Base-by-base conservation (phyloP, 2,888 invertebrate species). In the Agrochola circellaris region DNA sequence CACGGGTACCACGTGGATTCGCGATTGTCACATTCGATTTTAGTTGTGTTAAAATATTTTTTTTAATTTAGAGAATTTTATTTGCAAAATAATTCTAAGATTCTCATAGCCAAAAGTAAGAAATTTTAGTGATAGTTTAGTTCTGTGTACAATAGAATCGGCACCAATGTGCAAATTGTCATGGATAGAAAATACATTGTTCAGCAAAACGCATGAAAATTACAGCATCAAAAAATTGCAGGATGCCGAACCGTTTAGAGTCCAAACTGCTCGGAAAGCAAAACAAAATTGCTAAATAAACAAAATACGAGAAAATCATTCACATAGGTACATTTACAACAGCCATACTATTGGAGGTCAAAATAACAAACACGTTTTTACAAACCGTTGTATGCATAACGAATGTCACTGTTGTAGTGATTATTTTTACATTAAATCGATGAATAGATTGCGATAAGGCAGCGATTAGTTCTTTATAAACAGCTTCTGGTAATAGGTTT, bases 341-440 rank as follows among this genome's bases (percentile, higher is more conserved):
- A 34, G 17, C 15, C 15, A 67, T 54, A 77, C n/a, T 23, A 38
- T 34, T 42, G 48, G 62, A 87, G 79, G 75, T 71, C 42, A 75
- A 67, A 79, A 65, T 77, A 73, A 78, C 70, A 76, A 54, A 58
- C 58, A 15, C 4, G 26, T 74, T 73, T 72, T 30, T 42, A 81
- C 48, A 38, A 67, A 66, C 69, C 56, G 60, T 79, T 77, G 45
- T 66, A 67, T 72, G 70, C 78, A 26, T 74, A 79, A 70, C 64
- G 67, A 69, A 77, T 70, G 60, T 65, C 66, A 60, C 3, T 60
- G 34, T 13, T 38, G 23, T 65, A 42, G 64, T 74, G 69, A 81
- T 87, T 79, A 88, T 86, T 81, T 75, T 77, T 60, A 77, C 78
- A 83, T 83, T 75, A 80, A 56, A 73, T 58, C 61, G 23, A 69